These are phyloP conservation scores for Temnothorax unifasciatus DNA, from an alignment of 2,888 invertebrate species.

Conservation along the genomic window DNA sequence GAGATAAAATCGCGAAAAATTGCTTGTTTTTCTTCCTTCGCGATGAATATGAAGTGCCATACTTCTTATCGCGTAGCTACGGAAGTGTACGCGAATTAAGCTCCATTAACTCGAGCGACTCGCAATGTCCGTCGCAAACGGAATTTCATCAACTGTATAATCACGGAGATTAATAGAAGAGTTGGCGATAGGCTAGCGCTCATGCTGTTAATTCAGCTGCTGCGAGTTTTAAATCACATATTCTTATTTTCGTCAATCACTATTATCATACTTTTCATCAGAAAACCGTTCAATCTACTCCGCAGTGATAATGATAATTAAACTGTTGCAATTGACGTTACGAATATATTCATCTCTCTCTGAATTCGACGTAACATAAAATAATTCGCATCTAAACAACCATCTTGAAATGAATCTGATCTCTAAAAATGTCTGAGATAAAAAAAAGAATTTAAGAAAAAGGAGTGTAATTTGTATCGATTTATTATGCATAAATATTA, in stretches of 20 bases:
- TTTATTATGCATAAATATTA: conserved; percentile 10
- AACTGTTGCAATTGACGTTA: conserved; percentile 1
- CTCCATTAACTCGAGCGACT: conserved; percentile 77
- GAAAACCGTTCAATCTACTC: neutral
- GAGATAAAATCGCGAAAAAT: neutral
- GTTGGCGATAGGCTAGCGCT: conserved; percentile 39
- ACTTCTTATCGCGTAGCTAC: conserved; percentile 72
- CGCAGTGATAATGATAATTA: conserved; percentile 26
- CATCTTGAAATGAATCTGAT: neutral
- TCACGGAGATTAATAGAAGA: conserved; percentile 81
- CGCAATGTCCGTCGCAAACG: neutral
- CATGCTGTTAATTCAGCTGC: conserved; percentile 64
- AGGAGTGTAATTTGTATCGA: neutral
- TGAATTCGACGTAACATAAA: neutral
- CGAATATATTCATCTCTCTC: neutral
- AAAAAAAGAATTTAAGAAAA: neutral
- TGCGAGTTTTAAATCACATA: neutral
- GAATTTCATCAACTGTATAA: neutral
- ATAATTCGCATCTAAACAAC: neutral
- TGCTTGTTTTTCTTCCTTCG: conserved; percentile 61
- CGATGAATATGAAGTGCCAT: conserved; percentile 85
- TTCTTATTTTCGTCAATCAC: conserved; percentile 1
- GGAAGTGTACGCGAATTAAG: conserved; percentile 54
- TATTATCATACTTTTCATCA: conserved; percentile 5
- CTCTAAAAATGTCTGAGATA: neutral